Conservation (phyloP, 2,888 invertebrate genomes). For the Scelioninae gen. 2 region DNA sequence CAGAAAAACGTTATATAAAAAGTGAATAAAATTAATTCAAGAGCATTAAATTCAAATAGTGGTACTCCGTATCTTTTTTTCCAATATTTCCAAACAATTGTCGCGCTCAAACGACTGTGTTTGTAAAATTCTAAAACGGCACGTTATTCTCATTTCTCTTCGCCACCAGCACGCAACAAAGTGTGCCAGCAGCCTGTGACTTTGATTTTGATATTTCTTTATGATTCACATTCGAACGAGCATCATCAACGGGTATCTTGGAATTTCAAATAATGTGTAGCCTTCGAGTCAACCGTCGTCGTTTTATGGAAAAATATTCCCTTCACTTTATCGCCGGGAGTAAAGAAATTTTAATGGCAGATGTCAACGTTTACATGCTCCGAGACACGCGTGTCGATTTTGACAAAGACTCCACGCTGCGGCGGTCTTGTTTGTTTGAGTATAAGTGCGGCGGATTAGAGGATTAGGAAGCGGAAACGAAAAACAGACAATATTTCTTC, state of each 20-base stretch:
- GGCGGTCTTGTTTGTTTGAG: constrained; percentile 48
- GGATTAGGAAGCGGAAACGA: constrained; percentile 55
- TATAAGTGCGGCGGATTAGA: constrained; percentile 43
- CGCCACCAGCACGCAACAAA: constrained; percentile 1
- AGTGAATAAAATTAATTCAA: no score
- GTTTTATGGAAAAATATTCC: constrained; percentile 38
- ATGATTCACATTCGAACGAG: constrained; percentile 25
- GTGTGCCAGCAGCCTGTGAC: constrained; percentile 17
- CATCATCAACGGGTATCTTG: constrained; percentile 30
- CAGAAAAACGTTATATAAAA: no score
- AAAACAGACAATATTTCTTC: constrained; percentile 41
- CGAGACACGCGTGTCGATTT: constrained; percentile 34
- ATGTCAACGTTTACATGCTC: constrained; percentile 32
- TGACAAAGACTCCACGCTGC: constrained; percentile 46
- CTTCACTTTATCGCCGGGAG: constrained; percentile 31
- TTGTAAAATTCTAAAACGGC: constrained; percentile 6
- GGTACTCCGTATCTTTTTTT: no score
- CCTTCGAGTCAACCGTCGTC: constrained; percentile 39
- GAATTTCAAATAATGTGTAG: constrained; percentile 45
- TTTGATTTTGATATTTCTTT: constrained; percentile 38
- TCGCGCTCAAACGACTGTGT: constrained; percentile 8
- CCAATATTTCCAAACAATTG: not conserved
- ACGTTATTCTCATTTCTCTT: constrained; percentile 10
- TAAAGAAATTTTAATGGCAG: constrained; percentile 46
- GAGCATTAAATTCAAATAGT: no score